These are phyloP conservation scores for Pogoniulus pusillus DNA, from an alignment of 2,797 vertebrate species.

Conservation along the genomic window DNA sequence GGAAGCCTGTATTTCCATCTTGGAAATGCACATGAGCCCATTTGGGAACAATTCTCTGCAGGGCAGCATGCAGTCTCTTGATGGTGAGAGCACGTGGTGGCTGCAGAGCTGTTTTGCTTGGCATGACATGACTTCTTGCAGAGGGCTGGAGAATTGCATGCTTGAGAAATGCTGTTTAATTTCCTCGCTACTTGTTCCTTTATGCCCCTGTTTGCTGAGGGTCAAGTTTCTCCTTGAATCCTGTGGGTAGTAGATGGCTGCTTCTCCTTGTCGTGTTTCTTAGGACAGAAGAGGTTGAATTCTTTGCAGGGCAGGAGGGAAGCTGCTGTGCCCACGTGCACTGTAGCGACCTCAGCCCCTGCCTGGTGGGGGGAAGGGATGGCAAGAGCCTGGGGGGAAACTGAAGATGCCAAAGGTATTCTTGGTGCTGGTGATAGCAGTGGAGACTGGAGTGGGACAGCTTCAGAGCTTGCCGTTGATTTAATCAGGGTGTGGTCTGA, in stretches of 20 bases:
- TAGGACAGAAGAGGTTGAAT: neutral
- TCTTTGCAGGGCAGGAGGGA: neutral
- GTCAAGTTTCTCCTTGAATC: neutral
- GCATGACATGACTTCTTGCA: neutral
- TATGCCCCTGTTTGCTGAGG: neutral
- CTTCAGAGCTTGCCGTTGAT: neutral
- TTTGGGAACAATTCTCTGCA: neutral
- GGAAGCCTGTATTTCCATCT: neutral
- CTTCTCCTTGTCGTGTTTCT: neutral
- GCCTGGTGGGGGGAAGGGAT: too few species aligned
- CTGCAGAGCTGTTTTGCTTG: neutral
- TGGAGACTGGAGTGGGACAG: neutral
- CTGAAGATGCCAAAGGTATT: neutral
- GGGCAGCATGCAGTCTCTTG: neutral
- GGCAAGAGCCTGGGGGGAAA: neutral
- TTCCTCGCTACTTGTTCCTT: constrained; percentile 21
- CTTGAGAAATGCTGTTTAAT: constrained; percentile 30
- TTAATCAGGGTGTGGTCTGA: constrained; percentile 4
- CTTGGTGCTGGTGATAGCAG: neutral
- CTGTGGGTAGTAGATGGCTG: neutral
- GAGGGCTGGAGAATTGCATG: rapidly evolving
- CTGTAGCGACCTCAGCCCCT: neutral
- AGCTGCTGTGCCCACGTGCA: rapidly evolving
- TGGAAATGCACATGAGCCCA: neutral
- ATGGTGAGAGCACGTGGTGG: neutral